Base-by-base conservation (phyloP, 2,888 invertebrate species). In the Dynastes tityus region DNA sequence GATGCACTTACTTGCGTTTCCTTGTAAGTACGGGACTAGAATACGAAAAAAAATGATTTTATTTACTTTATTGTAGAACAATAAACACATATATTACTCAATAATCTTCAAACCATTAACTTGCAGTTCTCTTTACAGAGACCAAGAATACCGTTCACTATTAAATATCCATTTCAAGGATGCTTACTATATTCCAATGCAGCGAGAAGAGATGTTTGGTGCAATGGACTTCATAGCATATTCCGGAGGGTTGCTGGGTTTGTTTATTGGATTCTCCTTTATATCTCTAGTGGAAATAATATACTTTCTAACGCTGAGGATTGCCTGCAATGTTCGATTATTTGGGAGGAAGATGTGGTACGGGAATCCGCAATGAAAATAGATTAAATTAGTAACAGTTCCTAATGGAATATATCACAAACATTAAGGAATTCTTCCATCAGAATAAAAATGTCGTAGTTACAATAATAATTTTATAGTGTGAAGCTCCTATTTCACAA, bases 161-260 rank as follows among this genome's bases (percentile, higher is more conserved):
- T 89, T 93, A 8, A 91, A 91, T 83, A 90, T 94, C 68, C 94
- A 92, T 88, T 93, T 93, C 88, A 94, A 93, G 86, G 93, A 93
- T 83, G 91, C 92, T 0, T 93, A 94, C 85, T 94, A 93, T 83
- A 91, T 93, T 40, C 92, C 93, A 0, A 93, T 93, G 0, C 91
- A 92, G 49, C 90, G 94, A 22, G 93, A 93, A 0, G 94, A 94
- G 83, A 88, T 94, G 68, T 92, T 91, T 80, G 92, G 92, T 0
- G 82, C 88, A 75, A 90, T 90, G 0, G 92, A 92, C 84, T 91
- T 92, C 84, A 85, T 92, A 1, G 90, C 91, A 80, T 91, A 91
- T 85, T 90, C 91, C 79, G 92, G 92, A 1, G 92, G 92, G 64
- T 86, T 92, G 4, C 86, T 92, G 2, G 91, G 92, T 4, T 87